Evolutionary conservation across 2,888 invertebrate species (phyloP).

Genomic region (Panopea generosa): DNA sequence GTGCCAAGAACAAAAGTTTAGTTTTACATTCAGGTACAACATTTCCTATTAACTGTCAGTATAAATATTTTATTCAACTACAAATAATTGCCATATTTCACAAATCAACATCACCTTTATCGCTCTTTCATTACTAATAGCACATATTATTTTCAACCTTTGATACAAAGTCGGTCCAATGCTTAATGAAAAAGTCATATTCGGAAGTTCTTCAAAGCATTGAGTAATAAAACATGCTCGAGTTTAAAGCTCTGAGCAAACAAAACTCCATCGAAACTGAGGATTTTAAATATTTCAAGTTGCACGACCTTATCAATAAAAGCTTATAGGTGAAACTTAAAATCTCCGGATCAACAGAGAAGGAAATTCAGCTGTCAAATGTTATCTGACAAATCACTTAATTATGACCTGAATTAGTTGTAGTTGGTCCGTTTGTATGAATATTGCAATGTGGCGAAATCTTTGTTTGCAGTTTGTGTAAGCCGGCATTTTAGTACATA

Average conservation of each 20-base stretch:
- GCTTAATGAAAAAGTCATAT: no score
- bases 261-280: constrained; percentile 11
- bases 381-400: constrained; percentile 30
- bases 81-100: no score
- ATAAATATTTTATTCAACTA: no score
- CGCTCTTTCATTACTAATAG: no score
- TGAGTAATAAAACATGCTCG: constrained; percentile 3
- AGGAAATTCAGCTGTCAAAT: constrained; percentile 18
- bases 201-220: constrained; percentile 2
- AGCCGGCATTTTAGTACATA: no score
- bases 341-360: constrained; percentile 22
- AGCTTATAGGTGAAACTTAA: constrained; percentile 28
- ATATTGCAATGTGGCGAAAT: constrained; percentile 8
- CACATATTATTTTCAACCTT: no score
- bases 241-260: constrained; percentile 17
- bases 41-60: no score
- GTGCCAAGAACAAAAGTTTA: no score
- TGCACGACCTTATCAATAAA: constrained; percentile 20
- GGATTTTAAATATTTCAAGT: constrained; percentile 1
- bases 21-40: no score
- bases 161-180: no score
- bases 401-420: constrained; percentile 16
- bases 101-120: no score
- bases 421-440: constrained; percentile 2
- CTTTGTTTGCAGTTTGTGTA: no score